Evolutionary conservation across 2,888 invertebrate species (phyloP).

Genomic region (Colostygia pectinataria): DNA sequence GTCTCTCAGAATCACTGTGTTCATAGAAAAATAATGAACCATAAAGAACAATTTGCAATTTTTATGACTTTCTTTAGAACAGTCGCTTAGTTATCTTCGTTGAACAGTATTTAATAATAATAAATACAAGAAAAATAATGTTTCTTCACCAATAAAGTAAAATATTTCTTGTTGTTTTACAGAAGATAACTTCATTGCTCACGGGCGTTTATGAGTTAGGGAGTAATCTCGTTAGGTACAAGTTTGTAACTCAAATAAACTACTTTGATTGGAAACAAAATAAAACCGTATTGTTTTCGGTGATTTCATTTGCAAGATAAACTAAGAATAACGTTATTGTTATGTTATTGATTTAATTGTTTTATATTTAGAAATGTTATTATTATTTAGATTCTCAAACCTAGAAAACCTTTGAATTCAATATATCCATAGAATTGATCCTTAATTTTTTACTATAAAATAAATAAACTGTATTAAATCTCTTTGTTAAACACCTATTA

Average conservation of each 20-base stretch:
- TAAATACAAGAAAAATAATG: neutral
- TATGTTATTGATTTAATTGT: too few relatives aligned
- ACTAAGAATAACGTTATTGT: too few relatives aligned
- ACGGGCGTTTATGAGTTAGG: neutral
- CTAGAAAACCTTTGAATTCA: too few relatives aligned
- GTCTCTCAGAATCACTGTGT: constrained; percentile 24
- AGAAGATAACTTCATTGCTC: neutral
- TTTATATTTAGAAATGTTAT: neutral
- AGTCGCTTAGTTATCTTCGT: constrained; percentile 4
- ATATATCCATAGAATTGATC: too few relatives aligned
- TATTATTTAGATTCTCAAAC: too few relatives aligned
- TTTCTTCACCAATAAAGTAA: neutral
- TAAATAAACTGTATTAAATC: too few relatives aligned
- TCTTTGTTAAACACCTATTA: too few relatives aligned
- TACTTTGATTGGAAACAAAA: constrained; percentile 8
- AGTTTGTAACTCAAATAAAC: constrained; percentile 6
- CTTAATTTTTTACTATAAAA: too few relatives aligned
- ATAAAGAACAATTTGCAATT: constrained; percentile 12
- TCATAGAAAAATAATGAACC: constrained; percentile 1
- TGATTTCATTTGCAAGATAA: neutral
- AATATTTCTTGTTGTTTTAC: neutral
- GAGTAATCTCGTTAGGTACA: constrained; percentile 11
- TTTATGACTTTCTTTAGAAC: constrained; percentile 16
- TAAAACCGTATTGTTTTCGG: constrained; percentile 6
- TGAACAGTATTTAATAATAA: neutral